A percentile compares a stretch with the other conserved stretches of the same genome.
Conservation (phyloP, 2,888 invertebrate genomes). For the Drosophila kuntzei region DNA sequence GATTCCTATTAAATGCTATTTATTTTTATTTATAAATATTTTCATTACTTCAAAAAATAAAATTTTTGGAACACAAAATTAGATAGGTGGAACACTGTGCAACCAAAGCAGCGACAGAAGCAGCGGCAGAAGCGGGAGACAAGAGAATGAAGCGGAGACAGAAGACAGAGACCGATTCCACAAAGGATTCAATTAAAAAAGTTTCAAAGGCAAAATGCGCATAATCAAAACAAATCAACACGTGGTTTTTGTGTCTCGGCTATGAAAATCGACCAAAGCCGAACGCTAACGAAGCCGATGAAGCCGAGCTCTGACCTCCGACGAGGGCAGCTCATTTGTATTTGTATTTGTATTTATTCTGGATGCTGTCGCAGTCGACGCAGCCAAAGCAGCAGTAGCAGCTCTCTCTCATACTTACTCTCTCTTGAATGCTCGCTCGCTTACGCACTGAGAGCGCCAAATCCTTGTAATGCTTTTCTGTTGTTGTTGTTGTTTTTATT, state of each 20-base stretch:
- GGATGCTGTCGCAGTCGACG: conserved; percentile 43
- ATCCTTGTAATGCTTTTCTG: not conserved
- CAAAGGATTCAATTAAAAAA: conserved; percentile 71
- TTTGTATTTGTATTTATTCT: conserved; percentile 10
- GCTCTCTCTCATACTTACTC: conserved; percentile 4
- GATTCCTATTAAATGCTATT: too few relatives aligned
- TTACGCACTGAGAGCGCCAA: not conserved
- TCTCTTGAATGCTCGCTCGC: not conserved
- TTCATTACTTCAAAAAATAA: too few relatives aligned
- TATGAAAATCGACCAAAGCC: conserved; percentile 34
- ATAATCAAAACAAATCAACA: conserved; percentile 85
- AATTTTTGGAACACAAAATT: too few relatives aligned
- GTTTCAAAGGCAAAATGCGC: conserved; percentile 79
- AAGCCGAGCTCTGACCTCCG: conserved; percentile 16
- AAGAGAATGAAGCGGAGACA: conserved; percentile 1
- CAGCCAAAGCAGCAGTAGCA: too few relatives aligned
- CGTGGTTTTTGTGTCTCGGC: conserved; percentile 81
- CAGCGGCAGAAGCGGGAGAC: not conserved
- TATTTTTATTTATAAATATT: too few relatives aligned
- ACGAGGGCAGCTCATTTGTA: conserved; percentile 21
- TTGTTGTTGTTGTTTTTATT: not conserved
- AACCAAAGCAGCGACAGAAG: conserved; percentile 2
- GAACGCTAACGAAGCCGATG: not conserved
- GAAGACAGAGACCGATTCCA: conserved; percentile 23
- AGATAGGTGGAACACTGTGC: too few relatives aligned